Evolutionary conservation across 2,888 invertebrate genomes (phyloP).

Genomic region (Subacronicta megacephala): DNA sequence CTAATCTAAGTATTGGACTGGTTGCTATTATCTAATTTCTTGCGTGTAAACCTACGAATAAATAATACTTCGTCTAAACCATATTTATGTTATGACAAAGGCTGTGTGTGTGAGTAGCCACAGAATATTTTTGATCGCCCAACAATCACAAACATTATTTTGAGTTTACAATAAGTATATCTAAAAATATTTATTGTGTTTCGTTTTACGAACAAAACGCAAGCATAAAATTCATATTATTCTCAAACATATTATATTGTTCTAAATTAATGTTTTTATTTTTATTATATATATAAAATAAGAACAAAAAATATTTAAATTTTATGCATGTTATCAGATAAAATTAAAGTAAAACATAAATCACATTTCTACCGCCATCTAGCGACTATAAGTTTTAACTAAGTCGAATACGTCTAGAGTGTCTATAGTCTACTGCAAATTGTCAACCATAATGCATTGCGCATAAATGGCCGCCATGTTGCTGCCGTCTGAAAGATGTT

Average conservation of each 20-base stretch:
- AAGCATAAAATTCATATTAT: background rate
- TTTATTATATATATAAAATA: background rate
- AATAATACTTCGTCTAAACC: too few species aligned
- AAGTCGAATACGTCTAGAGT: conserved; percentile 69
- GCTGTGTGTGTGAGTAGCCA: too few species aligned
- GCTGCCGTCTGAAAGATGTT: conserved; percentile 90
- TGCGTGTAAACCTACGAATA: too few species aligned
- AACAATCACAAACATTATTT: too few species aligned
- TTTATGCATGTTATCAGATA: too few species aligned
- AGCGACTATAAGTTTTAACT: conserved; percentile 60
- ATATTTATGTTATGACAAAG: too few species aligned
- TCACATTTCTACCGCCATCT: conserved; percentile 65
- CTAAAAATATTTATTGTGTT: too few species aligned
- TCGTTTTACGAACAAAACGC: conserved; percentile 14
- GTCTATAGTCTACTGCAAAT: conserved; percentile 87
- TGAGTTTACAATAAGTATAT: too few species aligned
- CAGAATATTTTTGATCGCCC: too few species aligned
- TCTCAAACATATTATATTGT: background rate
- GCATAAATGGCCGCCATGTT: conserved; percentile 91
- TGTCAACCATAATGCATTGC: conserved; percentile 90
- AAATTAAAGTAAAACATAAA: background rate
- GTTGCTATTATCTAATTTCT: too few species aligned
- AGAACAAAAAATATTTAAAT: too few species aligned
- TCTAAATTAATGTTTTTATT: background rate
- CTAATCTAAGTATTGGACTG: too few species aligned